phyloP scores from a whole-genome alignment of 2,888 invertebrate genomes.

The Drosophila mettleri region DNA sequence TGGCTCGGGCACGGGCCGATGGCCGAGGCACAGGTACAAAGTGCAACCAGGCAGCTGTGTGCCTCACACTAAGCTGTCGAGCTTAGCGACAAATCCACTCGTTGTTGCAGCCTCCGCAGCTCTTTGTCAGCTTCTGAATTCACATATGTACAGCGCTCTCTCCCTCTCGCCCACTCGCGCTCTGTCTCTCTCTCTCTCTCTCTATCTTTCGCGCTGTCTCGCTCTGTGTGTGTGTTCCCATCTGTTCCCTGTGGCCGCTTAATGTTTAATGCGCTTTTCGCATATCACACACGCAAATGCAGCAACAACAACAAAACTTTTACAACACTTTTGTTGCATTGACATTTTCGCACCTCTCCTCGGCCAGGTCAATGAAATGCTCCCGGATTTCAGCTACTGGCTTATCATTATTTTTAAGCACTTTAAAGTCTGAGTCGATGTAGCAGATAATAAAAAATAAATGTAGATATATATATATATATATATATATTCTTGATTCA shows the following conservation, averaged over 20 bases:
- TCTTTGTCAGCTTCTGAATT: conserved; percentile 37
- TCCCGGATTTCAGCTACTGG: neutral
- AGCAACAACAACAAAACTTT: conserved; percentile 30
- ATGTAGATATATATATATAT: neutral
- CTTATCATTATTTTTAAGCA: conserved; percentile 3
- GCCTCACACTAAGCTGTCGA: conserved; percentile 66
- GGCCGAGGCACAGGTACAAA: conserved; percentile 53
- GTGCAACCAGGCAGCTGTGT: conserved; percentile 48
- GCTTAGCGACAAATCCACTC: conserved; percentile 63
- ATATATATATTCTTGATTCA: neutral
- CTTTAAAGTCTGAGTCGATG: neutral
- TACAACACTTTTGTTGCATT: conserved; percentile 31
- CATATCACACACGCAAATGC: conserved; percentile 47
- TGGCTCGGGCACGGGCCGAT: conserved; percentile 5
- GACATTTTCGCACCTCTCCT: conserved; percentile 45
- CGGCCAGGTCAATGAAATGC: conserved; percentile 45
- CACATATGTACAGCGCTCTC: neutral
- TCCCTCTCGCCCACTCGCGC: neutral
- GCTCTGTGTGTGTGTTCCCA: conserved; percentile 20
- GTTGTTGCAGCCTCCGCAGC: conserved; percentile 34
- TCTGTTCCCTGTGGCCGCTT: conserved; percentile 46
- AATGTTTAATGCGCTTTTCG: conserved; percentile 59
- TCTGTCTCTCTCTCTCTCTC: neutral
- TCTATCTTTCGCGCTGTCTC: too few species aligned
- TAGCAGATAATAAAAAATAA: neutral